Conservation (phyloP, 2,888 invertebrate genomes). For the Drosophila pseudotalamancana region DNA sequence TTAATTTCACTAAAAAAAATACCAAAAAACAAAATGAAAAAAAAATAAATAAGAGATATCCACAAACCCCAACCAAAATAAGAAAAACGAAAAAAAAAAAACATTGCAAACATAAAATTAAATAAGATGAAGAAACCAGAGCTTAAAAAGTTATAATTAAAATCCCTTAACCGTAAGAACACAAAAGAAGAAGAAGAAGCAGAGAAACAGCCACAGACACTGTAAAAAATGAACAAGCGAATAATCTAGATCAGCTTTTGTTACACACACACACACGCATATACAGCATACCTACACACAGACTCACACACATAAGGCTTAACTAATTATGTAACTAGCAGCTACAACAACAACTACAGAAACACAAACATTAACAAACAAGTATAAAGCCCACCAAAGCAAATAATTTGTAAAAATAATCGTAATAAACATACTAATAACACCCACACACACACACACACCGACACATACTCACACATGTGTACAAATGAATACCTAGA, state of each 20-base stretch:
- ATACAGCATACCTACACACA: conserved; percentile 19
- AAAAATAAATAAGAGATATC: conserved; percentile 32
- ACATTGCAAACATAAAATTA: conserved; percentile 68
- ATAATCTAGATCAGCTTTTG: conserved; percentile 60
- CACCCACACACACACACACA: conserved; percentile 18
- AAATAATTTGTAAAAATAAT: conserved; percentile 74
- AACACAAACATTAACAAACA: conserved; percentile 63
- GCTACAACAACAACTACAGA: conserved; percentile 51
- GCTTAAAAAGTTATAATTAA: conserved; percentile 67
- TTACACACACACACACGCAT: conserved; percentile 42
- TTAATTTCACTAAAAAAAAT: conserved; percentile 53
- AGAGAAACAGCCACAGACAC: conserved; percentile 59
- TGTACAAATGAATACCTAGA: conserved; percentile 49
- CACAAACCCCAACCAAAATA: conserved; percentile 36
- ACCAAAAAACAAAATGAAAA: conserved; percentile 9
- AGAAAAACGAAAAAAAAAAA: conserved; percentile 12
- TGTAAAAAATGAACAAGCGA: conserved; percentile 65
- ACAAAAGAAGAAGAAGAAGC: conserved; percentile 39
- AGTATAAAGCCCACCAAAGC: conserved; percentile 78
- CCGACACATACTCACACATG: conserved; percentile 25
- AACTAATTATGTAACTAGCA: conserved; percentile 50
- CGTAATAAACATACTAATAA: conserved; percentile 43
- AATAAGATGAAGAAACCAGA: conserved; percentile 73
- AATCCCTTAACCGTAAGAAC: conserved; percentile 58
- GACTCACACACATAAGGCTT: conserved; percentile 50